These are phyloP conservation scores for Pseudopleuronectes americanus DNA, from an alignment of 2,797 vertebrate species.

Conservation along the genomic window DNA sequence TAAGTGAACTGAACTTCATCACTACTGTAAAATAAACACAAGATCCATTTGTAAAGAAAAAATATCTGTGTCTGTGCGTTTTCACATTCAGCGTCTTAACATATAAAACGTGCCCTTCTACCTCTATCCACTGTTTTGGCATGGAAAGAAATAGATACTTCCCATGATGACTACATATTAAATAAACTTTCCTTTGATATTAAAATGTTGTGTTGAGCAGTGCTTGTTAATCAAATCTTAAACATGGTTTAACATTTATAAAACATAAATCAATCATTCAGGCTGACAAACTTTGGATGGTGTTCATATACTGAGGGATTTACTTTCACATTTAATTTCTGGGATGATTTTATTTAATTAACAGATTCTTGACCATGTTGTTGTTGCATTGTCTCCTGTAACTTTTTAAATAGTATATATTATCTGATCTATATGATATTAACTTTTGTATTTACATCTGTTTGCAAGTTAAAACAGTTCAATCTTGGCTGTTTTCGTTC, in stretches of 20 bases:
- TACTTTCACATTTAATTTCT: not conserved
- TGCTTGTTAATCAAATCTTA: constrained; percentile 34
- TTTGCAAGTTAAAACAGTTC: too few relatives aligned
- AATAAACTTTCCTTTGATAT: constrained; percentile 69
- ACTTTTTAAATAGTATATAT: not conserved
- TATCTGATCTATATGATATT: too few relatives aligned
- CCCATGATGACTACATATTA: constrained; percentile 63
- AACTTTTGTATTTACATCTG: not conserved
- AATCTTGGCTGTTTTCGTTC: not conserved
- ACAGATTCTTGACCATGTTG: too few relatives aligned
- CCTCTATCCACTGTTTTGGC: constrained; percentile 69
- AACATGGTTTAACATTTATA: too few relatives aligned
- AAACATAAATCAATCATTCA: too few relatives aligned
- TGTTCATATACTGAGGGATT: not conserved
- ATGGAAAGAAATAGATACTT: constrained; percentile 57
- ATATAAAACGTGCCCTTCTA: constrained; percentile 58
- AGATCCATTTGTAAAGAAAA: constrained; percentile 40
- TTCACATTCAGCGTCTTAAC: constrained; percentile 43
- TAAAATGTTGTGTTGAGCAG: constrained; percentile 43
- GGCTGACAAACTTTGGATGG: not conserved
- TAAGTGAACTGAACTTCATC: constrained; percentile 46
- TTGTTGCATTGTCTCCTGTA: too few relatives aligned
- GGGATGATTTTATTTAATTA: not conserved
- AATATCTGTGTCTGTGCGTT: constrained; percentile 37
- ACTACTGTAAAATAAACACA: constrained; percentile 64